Percentiles rank a stretch among this genome's conserved stretches.
phyloP scores from a whole-genome alignment of 2,113 vertebrate genomes.

The Chaetops frenatus region DNA sequence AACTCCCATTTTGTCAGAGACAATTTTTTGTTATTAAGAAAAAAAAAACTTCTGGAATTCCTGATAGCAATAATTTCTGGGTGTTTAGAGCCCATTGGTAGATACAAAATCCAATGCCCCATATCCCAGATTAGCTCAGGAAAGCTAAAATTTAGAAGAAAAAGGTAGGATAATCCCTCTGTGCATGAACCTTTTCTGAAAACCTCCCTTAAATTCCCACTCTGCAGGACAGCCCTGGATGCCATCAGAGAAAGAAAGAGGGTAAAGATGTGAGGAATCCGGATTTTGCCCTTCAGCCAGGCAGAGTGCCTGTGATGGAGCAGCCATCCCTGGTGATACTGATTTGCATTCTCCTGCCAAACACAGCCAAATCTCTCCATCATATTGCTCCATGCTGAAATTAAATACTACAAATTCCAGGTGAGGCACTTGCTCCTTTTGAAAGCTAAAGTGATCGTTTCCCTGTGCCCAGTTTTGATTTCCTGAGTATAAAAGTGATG shows the following conservation, averaged over 20 bases:
- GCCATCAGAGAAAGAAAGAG: background rate
- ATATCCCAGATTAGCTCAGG: background rate
- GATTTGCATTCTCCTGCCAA: background rate
- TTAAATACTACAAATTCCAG: background rate
- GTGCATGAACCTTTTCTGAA: background rate
- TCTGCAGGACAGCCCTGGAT: background rate
- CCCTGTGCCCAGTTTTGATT: background rate
- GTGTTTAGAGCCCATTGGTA: background rate
- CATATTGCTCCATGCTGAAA: background rate
- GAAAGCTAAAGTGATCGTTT: slow-evolving; percentile 10
- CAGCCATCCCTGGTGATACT: background rate
- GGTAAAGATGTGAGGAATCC: background rate
- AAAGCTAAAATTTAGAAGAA: background rate
- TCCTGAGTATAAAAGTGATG: slow-evolving; percentile 3
- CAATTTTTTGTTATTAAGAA: background rate
- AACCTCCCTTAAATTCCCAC: background rate
- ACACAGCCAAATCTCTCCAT: background rate
- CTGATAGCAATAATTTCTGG: background rate
- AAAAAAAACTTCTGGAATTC: background rate
- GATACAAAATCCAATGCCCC: background rate
- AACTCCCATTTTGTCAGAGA: background rate
- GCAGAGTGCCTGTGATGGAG: accelerated
- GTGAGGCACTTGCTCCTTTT: background rate
- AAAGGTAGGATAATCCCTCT: background rate
- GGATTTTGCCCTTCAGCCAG: background rate